Conservation (phyloP, 2,797 vertebrate species). For the Mastacembelus armatus region DNA sequence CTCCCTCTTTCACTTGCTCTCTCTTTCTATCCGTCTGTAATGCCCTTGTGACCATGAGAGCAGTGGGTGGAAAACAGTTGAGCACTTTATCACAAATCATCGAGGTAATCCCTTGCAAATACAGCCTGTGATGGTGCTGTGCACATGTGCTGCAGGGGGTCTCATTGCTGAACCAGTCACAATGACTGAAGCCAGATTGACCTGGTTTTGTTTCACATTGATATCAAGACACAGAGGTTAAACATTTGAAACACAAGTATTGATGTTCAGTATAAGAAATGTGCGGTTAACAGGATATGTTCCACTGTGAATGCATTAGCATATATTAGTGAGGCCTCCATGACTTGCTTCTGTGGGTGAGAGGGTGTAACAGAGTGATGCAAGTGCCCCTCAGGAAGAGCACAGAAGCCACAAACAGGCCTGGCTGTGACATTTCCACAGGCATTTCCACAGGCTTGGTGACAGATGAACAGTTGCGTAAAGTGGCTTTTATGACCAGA, state of each 20-base stretch:
- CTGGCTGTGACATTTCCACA: conserved; percentile 65
- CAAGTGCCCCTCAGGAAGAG: conserved; percentile 24
- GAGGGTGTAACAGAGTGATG: conserved; percentile 36
- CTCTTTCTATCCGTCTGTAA: conserved; percentile 57
- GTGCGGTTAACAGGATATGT: conserved; percentile 38
- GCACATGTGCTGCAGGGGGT: conserved; percentile 54
- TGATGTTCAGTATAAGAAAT: conserved; percentile 35
- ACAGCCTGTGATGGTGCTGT: conserved; percentile 49
- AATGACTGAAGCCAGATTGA: conserved; percentile 32
- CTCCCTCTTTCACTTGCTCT: conserved; percentile 41
- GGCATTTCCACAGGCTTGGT: conserved; percentile 65
- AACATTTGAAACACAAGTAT: conserved; percentile 64
- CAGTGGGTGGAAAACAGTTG: conserved; percentile 78
- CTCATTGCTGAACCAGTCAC: conserved; percentile 29
- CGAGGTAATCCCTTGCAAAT: conserved; percentile 77
- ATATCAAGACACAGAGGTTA: conserved; percentile 50
- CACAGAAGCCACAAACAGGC: conserved; percentile 42
- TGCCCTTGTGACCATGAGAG: conserved; percentile 70
- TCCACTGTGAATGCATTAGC: conserved; percentile 64
- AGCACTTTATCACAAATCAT: conserved; percentile 78
- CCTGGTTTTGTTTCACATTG: conserved; percentile 40
- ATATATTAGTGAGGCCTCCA: conserved; percentile 57
- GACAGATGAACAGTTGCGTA: conserved; percentile 61
- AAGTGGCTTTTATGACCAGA: conserved; percentile 62
- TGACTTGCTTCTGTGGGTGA: conserved; percentile 47